Evolutionary conservation across 2,888 invertebrate species (phyloP), one percentile per base, ranked within the genome.

Genomic region (Teinopalpus imperialis): DNA sequence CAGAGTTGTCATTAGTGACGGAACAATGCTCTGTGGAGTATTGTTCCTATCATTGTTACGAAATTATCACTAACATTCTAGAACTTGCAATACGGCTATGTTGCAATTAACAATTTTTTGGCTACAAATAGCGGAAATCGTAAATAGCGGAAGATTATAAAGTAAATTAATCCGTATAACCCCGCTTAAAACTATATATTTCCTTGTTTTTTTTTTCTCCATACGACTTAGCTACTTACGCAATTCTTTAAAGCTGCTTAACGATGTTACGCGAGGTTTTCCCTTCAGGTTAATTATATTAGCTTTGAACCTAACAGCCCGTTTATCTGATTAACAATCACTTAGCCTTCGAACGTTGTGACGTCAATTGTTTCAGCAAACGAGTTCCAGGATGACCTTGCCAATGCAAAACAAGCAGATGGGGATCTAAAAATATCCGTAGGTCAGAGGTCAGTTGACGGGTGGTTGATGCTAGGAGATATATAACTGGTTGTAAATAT

Each of bases 331-430:
- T 76, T 80, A 80, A 70, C 68, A 62, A 68, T 67, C 72, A 72
- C 69, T 67, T 66, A 69, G 71, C 81, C 82, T 79, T 81, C 77
- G 68, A 64, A 61, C 59, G 57, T 49, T 49, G 59, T 86, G 85
- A 87, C 86, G 85, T 86, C 82, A 83, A 75, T 81, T 81, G 86
- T 83, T 85, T 83, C 78, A 85, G 82, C 77, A 76, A 81, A 82
- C 77, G 73, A 78, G 61, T 69, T 55, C 66, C 68, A 64, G 54
- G 62, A 61, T 59, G 78, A 67, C 86, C 85, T 85, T 75, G 78
- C 59, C 53, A 53, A 56, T 63, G 62, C 58, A 61, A 67, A 71
- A 69, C 59, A 57, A 66, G 66, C 72, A 58, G 68, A 67, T 70
- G 69, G 69, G 62, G 59, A 54, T 68, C 82, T 85, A 86, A 79